Base-by-base conservation (phyloP, 2,113 vertebrate genomes). In the Proteles cristata region DNA sequence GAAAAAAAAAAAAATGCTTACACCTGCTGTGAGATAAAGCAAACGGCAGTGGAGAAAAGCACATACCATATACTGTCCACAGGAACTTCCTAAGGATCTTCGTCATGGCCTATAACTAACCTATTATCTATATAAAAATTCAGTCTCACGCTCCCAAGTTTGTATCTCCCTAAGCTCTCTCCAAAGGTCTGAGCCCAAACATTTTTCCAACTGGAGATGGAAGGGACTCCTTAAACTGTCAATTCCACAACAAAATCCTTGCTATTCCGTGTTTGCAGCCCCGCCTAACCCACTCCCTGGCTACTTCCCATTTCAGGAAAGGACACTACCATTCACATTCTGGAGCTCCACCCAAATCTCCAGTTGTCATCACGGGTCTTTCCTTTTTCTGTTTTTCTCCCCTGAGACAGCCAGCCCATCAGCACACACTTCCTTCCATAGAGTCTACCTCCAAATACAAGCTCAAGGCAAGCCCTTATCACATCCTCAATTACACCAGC, bases 241-340 rank as follows among this genome's bases (percentile, higher is more conserved):
- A 74, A 33, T 58, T 16, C 16, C 21, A 74, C 71, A 88, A 82
- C 43, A 69, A 50, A 82, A 81, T 43, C 77, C 21, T 48, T 23
- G 10, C 45, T 50, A 45, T 6, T 6, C 35, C 7, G 6, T 0
- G 3, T 68, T 66, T 45, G 63, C 26, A 45, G 58, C 43, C 12
- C 12, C 15, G 53, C 1, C 3, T 0, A 71, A 69, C 8, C 39
- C 16, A 83, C 12, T 43, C 16, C 43, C 26, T 0, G 1, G 58
- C 58, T 61, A 61, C 7, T 61, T 63, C 5, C 53, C 50, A 2
- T 31, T 31, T 69, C n/a, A 87, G 48, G 26, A 95, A 93, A 69
- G 28, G 43, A 39, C 26, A 43, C 33, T 5, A 45, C 8, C n/a
- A 50, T 73, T 71, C 71, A 88, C 35, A 85, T 45, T 19, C 58